Evolutionary conservation across 2,888 invertebrate genomes (phyloP).

Genomic region (Daptonema setosum): DNA sequence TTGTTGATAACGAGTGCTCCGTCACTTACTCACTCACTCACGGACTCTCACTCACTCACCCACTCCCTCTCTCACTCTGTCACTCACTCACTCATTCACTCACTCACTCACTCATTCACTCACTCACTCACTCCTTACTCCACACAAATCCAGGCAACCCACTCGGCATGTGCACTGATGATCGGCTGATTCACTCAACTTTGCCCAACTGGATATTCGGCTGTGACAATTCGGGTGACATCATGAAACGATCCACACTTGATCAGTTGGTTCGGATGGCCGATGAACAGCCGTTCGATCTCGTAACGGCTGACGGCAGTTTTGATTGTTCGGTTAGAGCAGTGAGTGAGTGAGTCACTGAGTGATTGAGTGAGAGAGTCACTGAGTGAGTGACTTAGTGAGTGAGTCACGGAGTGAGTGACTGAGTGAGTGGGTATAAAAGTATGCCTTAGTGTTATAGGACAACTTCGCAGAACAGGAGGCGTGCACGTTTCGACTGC

Average conservation of each 20-base stretch:
- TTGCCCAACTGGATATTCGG: slow-evolving; percentile 55
- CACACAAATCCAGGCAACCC: background rate
- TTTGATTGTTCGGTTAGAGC: slow-evolving; percentile 52
- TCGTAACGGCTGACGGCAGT: slow-evolving; percentile 74
- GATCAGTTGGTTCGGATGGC: slow-evolving; percentile 35
- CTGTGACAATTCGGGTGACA: slow-evolving; percentile 58
- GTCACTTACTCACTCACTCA: too few relatives aligned
- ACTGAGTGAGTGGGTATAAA: background rate
- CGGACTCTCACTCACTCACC: too few relatives aligned
- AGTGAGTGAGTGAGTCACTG: too few relatives aligned
- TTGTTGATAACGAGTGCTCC: too few relatives aligned
- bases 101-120: too few relatives aligned
- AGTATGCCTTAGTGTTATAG: slow-evolving; percentile 1
- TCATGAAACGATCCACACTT: slow-evolving; percentile 49
- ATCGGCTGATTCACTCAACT: slow-evolving; percentile 53
- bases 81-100: too few relatives aligned
- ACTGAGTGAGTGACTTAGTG: too few relatives aligned
- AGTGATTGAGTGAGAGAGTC: too few relatives aligned
- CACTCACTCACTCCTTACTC: too few relatives aligned
- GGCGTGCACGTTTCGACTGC: slow-evolving; percentile 48
- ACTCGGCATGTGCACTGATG: slow-evolving; percentile 48
- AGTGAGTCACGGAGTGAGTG: too few relatives aligned
- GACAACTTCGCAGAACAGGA: slow-evolving; percentile 69
- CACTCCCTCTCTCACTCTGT: too few relatives aligned
- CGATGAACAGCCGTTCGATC: slow-evolving; percentile 27